These are phyloP conservation scores for Leptopterna dolabrata DNA, from an alignment of 2,888 invertebrate genomes.

Conservation along the genomic window DNA sequence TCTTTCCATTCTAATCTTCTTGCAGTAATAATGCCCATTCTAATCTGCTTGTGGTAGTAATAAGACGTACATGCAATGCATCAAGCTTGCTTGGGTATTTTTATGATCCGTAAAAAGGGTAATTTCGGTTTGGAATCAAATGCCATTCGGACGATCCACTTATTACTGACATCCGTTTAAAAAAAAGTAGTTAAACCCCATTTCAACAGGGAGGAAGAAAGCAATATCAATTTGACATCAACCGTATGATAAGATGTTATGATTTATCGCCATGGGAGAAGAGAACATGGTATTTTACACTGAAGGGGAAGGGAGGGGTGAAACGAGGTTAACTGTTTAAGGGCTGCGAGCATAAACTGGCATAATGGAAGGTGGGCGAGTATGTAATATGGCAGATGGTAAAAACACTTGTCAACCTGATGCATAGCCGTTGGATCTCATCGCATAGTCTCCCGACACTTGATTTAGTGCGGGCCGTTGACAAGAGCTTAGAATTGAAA, in stretches of 20 bases:
- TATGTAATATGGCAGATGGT: slow-evolving; percentile 8
- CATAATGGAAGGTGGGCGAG: slow-evolving; percentile 10
- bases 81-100: neutral
- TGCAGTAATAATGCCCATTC: too few species aligned
- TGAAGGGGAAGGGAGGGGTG: too few species aligned
- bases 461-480: slow-evolving; percentile 34
- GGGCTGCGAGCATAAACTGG: neutral
- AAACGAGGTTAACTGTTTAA: slow-evolving; percentile 33
- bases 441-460: neutral
- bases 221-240: slow-evolving; percentile 30
- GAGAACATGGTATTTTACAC: neutral
- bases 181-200: neutral
- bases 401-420: slow-evolving; percentile 38
- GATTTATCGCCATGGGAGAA: neutral
- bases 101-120: neutral
- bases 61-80: too few species aligned
- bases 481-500: slow-evolving; percentile 22
- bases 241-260: neutral
- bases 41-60: too few species aligned
- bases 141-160: neutral
- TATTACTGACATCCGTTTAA: neutral
- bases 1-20: too few species aligned
- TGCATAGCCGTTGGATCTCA: neutral
- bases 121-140: neutral
- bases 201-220: neutral